Conservation (phyloP, 2,888 invertebrate species). For the Petrophora chlorosata region DNA sequence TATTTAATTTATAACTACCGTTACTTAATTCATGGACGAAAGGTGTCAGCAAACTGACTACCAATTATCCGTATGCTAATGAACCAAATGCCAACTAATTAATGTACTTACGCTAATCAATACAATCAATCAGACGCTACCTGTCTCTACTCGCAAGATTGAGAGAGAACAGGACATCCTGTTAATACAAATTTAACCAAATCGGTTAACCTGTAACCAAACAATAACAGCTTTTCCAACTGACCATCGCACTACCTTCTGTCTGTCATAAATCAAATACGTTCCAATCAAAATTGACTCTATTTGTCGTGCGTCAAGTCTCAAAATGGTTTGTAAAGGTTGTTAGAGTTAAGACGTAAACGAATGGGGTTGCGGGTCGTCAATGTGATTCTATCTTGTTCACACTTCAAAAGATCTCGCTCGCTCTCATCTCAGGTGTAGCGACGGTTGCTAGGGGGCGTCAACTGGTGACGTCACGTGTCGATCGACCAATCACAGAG, state of each 20-base stretch:
- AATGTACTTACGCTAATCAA: constrained; percentile 74
- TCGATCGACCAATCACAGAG: constrained; percentile 63
- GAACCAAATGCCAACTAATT: constrained; percentile 60
- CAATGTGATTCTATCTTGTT: constrained; percentile 67
- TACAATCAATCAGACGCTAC: constrained; percentile 62
- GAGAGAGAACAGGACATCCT: constrained; percentile 70
- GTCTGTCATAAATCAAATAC: constrained; percentile 30
- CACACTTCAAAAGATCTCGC: constrained; percentile 59
- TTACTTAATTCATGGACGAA: too few species aligned
- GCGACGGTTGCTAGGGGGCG: constrained; percentile 82
- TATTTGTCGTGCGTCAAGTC: rapidly evolving
- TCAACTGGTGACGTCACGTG: constrained; percentile 73
- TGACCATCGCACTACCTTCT: constrained; percentile 59
- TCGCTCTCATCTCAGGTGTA: constrained; percentile 78
- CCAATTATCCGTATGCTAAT: constrained; percentile 59
- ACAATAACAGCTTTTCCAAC: constrained; percentile 82
- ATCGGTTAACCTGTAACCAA: constrained; percentile 83
- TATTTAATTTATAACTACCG: too few species aligned
- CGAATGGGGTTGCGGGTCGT: constrained; percentile 36
- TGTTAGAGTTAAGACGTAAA: constrained; percentile 37
- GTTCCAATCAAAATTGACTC: constrained; percentile 33
- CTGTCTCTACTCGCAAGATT: constrained; percentile 43
- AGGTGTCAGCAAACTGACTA: constrained; percentile 35
- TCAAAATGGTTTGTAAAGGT: constrained; percentile 23
- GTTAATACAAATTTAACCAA: constrained; percentile 82